Evolutionary conservation across 2,797 vertebrate genomes (phyloP).

Genomic region (Tangara arthus): DNA sequence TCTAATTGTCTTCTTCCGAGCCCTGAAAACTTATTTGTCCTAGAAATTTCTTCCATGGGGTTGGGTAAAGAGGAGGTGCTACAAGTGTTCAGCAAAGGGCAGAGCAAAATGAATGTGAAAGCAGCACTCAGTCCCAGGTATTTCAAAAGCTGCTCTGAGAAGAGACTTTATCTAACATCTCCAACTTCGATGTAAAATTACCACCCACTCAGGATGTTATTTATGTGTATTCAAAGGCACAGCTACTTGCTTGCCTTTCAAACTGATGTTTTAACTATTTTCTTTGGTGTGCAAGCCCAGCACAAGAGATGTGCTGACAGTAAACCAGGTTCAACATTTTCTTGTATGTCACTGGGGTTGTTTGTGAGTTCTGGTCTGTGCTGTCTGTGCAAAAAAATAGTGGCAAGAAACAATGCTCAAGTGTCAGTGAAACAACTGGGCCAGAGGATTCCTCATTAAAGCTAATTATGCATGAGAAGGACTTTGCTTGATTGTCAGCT

Average conservation of each 20-base stretch:
- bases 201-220: neutral
- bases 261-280: neutral
- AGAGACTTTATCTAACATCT: conserved; percentile 6
- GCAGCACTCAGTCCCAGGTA: neutral
- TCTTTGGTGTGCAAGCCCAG: neutral
- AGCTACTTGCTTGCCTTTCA: conserved; percentile 3
- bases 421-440: neutral
- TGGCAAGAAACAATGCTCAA: neutral
- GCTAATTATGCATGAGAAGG: neutral
- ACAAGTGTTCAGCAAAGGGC: neutral
- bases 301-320: neutral
- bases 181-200: neutral
- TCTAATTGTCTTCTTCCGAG: neutral
- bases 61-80: neutral
- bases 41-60: neutral
- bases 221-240: conserved; percentile 18
- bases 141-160: neutral
- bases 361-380: neutral
- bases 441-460: neutral
- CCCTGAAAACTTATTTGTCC: neutral
- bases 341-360: neutral
- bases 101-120: neutral
- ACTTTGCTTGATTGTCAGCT: neutral
- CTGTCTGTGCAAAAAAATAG: neutral
- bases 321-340: neutral